phyloP scores from a whole-genome alignment of 2,113 vertebrate species.

The Atrichornis clamosus region DNA sequence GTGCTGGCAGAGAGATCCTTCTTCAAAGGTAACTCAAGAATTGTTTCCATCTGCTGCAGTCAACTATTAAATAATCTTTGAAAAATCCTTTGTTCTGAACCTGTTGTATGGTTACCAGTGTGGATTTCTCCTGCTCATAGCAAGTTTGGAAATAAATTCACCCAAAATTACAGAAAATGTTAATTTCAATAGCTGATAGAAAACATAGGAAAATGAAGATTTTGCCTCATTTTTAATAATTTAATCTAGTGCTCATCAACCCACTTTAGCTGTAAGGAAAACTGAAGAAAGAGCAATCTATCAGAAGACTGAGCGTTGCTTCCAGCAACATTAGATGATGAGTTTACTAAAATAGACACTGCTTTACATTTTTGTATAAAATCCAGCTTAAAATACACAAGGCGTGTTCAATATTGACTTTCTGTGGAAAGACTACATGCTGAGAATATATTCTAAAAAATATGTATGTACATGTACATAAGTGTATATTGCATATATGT shows the following conservation, averaged over 20 bases:
- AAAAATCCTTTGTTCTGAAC: neutral
- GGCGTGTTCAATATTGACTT: neutral
- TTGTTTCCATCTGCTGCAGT: neutral
- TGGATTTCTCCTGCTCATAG: neutral
- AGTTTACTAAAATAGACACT: neutral
- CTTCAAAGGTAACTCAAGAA: neutral
- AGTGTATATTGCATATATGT: neutral
- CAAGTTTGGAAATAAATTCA: neutral
- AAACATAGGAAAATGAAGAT: neutral
- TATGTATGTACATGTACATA: fast-evolving
- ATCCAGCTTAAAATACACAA: neutral
- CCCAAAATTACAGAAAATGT: neutral
- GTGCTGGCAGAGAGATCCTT: neutral
- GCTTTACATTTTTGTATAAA: neutral
- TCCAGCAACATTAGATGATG: neutral
- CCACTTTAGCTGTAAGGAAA: neutral
- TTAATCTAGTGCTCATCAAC: neutral
- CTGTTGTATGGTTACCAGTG: neutral
- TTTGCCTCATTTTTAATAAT: neutral
- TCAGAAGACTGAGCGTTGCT: neutral
- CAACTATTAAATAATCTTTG: neutral
- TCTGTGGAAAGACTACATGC: neutral
- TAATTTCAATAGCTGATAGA: neutral
- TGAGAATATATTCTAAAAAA: neutral
- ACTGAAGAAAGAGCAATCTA: neutral